Evolutionary conservation across 2,113 vertebrate genomes (phyloP).

Genomic region (Phylloscopus trochilus): DNA sequence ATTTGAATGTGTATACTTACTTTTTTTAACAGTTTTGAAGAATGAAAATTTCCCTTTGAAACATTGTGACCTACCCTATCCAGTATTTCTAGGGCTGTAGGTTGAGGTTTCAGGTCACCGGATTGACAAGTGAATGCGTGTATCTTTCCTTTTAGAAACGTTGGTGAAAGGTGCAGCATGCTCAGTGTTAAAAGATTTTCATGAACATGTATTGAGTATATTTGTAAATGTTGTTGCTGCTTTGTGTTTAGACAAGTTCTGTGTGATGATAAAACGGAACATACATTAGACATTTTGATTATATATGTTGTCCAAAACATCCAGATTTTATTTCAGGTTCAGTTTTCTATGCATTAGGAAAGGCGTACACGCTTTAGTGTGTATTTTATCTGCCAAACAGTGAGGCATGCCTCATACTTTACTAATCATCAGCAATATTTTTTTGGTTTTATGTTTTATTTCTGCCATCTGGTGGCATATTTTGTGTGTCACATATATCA

Average conservation of each 20-base stretch:
- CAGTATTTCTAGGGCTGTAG: neutral
- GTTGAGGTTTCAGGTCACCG: neutral
- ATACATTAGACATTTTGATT: neutral
- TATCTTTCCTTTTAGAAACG: neutral
- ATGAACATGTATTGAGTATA: neutral
- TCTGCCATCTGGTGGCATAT: neutral
- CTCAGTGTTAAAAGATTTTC: neutral
- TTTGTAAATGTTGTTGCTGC: neutral
- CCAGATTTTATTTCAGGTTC: neutral
- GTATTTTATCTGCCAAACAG: neutral
- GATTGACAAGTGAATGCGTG: neutral
- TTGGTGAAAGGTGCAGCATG: neutral
- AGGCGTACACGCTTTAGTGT: neutral
- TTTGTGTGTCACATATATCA: neutral
- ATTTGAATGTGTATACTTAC: neutral
- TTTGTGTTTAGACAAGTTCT: neutral
- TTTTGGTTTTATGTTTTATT: neutral
- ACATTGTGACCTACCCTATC: neutral
- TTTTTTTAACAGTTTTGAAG: neutral
- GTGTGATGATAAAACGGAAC: neutral
- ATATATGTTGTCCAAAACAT: neutral
- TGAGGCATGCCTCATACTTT: neutral
- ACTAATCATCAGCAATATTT: neutral
- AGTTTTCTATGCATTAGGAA: neutral
- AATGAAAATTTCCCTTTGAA: neutral